phyloP scores from a whole-genome alignment of 1,140 invertebrate species.

The Pantala flavescens region DNA sequence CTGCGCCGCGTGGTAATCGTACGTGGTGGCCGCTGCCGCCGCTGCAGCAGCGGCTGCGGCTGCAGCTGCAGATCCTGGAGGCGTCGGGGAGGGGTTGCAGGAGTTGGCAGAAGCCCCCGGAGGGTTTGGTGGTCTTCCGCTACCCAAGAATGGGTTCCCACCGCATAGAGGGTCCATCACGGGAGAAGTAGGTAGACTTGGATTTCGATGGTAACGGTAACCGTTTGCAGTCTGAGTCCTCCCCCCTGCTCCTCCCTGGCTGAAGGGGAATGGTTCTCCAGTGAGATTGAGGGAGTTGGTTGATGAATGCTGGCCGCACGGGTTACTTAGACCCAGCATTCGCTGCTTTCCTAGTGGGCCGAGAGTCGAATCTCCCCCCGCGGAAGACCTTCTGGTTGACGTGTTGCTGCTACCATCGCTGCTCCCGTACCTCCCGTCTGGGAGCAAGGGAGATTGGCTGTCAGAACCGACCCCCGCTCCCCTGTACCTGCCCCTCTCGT shows the following conservation, averaged over 20 bases:
- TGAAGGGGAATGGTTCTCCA: background rate
- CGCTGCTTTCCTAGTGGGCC: constrained; percentile 13
- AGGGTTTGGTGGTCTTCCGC: constrained; percentile 32
- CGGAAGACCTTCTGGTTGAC: constrained; percentile 21
- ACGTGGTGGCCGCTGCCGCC: constrained; percentile 39
- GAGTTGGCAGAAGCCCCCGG: constrained; percentile 32
- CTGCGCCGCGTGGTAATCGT: constrained; percentile 64
- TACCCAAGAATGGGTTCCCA: background rate
- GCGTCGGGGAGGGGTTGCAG: constrained; percentile 11
- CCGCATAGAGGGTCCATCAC: constrained; percentile 22
- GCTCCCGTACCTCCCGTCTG: constrained; percentile 38
- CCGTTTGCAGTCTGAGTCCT: background rate
- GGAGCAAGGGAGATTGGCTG: constrained; percentile 54
- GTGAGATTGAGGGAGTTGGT: constrained; percentile 24
- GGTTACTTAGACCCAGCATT: constrained; percentile 13
- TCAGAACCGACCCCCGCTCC: constrained; percentile 41
- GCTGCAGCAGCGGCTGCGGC: constrained; percentile 26
- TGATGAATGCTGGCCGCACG: constrained; percentile 21
- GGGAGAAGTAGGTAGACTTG: constrained; percentile 32
- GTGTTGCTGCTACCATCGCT: constrained; percentile 34
- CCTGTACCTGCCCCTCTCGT: constrained; percentile 14
- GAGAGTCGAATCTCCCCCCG: constrained; percentile 23
- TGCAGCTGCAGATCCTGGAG: constrained; percentile 23
- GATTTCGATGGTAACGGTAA: constrained; percentile 19
- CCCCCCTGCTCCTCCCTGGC: background rate